These are phyloP conservation scores for Hydra vulgaris DNA, from an alignment of 30 jellyfish, hydroid and myxozoan genomes.

Conservation along the genomic window DNA sequence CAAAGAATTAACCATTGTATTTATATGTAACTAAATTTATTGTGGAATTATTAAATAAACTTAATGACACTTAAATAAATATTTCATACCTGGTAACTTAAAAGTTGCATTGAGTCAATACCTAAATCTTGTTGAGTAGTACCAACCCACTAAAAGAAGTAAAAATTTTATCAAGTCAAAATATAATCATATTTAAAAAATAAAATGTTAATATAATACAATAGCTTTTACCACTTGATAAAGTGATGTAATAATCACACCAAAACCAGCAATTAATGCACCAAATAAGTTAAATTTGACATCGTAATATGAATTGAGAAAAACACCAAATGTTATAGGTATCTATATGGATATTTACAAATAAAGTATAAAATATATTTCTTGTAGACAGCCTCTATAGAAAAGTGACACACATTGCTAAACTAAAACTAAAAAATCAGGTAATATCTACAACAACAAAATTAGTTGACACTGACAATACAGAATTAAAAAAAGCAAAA, in stretches of 20 bases:
- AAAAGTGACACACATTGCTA: neutral
- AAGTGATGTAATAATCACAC: conserved; percentile 86
- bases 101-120: conserved; percentile 81
- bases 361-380: neutral
- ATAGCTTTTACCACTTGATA: conserved; percentile 98
- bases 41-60: too few species aligned
- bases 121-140: conserved; percentile 67
- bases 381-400: neutral
- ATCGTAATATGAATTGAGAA: conserved; percentile 81
- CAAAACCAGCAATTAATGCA: conserved; percentile 59
- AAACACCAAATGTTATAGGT: conserved; percentile 88
- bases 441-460: neutral
- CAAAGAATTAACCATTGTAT: too few species aligned
- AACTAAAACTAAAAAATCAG: neutral
- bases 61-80: neutral
- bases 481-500: neutral
- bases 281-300: conserved; percentile 74
- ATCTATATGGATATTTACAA: conserved; percentile 33
- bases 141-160: conserved; percentile 85
- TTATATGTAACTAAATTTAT: too few species aligned
- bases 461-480: neutral
- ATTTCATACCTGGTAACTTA: conserved; percentile 71
- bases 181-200: neutral
- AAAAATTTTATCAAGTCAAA: neutral
- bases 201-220: too few species aligned